A percentile compares a stretch with the other conserved stretches of the same genome.
Evolutionary conservation across 2,797 vertebrate species (phyloP).

Genomic region (Erpetoichthys calabaricus): DNA sequence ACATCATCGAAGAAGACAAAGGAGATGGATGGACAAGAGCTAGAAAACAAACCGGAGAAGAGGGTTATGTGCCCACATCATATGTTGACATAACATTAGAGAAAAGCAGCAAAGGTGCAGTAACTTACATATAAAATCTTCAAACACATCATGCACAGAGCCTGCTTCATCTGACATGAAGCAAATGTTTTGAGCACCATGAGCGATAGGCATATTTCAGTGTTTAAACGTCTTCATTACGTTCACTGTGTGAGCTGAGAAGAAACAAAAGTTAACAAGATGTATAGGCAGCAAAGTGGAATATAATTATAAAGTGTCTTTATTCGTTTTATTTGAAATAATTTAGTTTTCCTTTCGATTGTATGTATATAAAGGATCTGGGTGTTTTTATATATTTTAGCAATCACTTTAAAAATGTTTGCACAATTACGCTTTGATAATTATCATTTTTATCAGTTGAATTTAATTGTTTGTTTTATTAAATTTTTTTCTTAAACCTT

Average conservation of each 20-base stretch:
- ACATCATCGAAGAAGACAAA: slow-evolving; percentile 96
- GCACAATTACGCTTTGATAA: too few relatives aligned
- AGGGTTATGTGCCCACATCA: slow-evolving; percentile 94
- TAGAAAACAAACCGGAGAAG: slow-evolving; percentile 84
- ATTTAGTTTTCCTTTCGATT: slow-evolving; percentile 15
- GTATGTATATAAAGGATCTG: slow-evolving; percentile 10
- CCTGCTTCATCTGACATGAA: too few relatives aligned
- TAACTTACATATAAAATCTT: slow-evolving; percentile 92
- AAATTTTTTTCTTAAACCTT: too few relatives aligned
- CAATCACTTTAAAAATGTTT: not conserved
- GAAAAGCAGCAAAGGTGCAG: slow-evolving; percentile 99
- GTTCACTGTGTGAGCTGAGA: slow-evolving; percentile 45
- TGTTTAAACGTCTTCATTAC: not conserved
- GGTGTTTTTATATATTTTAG: slow-evolving; percentile 12
- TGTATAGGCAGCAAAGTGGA: not conserved
- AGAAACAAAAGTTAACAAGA: slow-evolving; percentile 21
- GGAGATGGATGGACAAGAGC: slow-evolving; percentile 95
- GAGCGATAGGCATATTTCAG: not conserved
- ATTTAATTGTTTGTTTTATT: too few relatives aligned
- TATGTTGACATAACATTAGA: slow-evolving; percentile 97
- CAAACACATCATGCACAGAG: slow-evolving; percentile 4
- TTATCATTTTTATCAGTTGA: too few relatives aligned
- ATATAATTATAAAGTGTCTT: too few relatives aligned
- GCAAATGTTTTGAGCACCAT: too few relatives aligned
- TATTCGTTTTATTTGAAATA: too few relatives aligned